These are phyloP conservation scores for Drymodes brunneopygia DNA, from an alignment of 2,113 vertebrate species.

Conservation along the genomic window DNA sequence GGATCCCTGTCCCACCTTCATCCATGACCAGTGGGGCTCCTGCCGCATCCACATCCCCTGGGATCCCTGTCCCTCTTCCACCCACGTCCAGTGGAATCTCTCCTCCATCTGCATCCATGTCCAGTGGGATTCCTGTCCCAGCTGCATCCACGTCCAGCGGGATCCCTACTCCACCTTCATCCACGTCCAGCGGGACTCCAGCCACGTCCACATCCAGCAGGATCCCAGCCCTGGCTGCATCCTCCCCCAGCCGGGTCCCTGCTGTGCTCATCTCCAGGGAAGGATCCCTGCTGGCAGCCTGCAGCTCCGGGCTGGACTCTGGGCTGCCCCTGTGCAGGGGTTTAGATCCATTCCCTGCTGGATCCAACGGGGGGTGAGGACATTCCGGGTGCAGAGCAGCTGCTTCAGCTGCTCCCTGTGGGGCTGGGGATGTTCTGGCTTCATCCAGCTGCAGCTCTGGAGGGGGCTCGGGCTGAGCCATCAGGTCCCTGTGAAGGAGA, in stretches of 20 bases:
- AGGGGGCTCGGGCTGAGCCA: slow-evolving; percentile 27
- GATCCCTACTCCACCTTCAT: neutral
- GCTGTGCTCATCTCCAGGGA: neutral
- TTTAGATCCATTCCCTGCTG: fast-evolving
- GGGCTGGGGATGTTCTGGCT: neutral
- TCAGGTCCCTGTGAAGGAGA: slow-evolving; percentile 48
- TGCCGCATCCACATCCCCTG: neutral
- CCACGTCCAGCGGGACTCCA: neutral
- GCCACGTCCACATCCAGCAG: fast-evolving
- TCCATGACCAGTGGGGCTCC: neutral
- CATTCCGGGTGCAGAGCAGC: fast-evolving
- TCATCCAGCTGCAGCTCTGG: neutral
- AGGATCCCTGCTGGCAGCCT: neutral
- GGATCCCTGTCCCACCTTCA: neutral
- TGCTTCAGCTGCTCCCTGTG: neutral
- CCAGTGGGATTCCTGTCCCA: neutral
- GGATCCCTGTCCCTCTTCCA: neutral
- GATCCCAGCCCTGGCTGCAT: neutral
- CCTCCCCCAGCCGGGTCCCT: neutral
- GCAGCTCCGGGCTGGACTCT: neutral
- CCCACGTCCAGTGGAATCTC: neutral
- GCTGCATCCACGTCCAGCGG: neutral
- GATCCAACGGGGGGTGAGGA: fast-evolving
- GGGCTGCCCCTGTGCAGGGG: neutral
- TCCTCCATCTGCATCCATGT: neutral